phyloP scores from a whole-genome alignment of 2,888 invertebrate genomes.

The Drosophila conformis region DNA sequence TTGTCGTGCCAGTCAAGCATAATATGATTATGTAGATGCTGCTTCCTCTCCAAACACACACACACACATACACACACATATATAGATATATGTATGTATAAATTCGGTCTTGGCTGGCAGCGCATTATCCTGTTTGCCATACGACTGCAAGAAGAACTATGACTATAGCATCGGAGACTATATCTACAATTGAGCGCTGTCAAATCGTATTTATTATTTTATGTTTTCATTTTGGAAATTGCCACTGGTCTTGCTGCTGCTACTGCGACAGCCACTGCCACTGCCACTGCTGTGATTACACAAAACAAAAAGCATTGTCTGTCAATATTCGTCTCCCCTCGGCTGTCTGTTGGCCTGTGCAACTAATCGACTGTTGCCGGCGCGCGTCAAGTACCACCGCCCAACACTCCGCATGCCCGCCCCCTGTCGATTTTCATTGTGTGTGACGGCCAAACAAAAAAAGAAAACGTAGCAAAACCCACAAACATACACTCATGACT shows the following conservation, averaged over 20 bases:
- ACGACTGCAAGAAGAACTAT: constrained; percentile 25
- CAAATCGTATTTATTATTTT: constrained; percentile 83
- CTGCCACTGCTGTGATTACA: constrained; percentile 60
- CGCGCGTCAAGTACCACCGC: constrained; percentile 74
- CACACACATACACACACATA: constrained; percentile 7
- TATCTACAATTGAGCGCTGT: constrained; percentile 69
- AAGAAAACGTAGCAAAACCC: constrained; percentile 26
- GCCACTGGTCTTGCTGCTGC: constrained; percentile 54
- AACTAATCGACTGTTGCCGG: constrained; percentile 79
- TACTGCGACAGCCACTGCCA: constrained; percentile 6
- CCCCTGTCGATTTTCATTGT: constrained; percentile 62
- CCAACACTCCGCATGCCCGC: constrained; percentile 8
- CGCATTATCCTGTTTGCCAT: constrained; percentile 38
- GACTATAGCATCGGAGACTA: constrained; percentile 33
- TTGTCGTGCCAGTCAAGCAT: constrained; percentile 79
- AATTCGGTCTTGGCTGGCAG: constrained; percentile 26
- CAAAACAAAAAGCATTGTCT: constrained; percentile 71
- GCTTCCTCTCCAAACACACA: constrained; percentile 33
- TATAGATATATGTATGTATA: constrained; percentile 17
- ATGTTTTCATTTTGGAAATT: constrained; percentile 83
- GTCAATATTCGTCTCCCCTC: constrained; percentile 48
- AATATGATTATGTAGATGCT: constrained; percentile 79
- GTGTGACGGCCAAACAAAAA: constrained; percentile 59
- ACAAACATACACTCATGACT: constrained; percentile 35
- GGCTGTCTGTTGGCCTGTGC: constrained; percentile 37